Base-by-base conservation (phyloP, 2,888 invertebrate species). In the Auanema sp. region DNA sequence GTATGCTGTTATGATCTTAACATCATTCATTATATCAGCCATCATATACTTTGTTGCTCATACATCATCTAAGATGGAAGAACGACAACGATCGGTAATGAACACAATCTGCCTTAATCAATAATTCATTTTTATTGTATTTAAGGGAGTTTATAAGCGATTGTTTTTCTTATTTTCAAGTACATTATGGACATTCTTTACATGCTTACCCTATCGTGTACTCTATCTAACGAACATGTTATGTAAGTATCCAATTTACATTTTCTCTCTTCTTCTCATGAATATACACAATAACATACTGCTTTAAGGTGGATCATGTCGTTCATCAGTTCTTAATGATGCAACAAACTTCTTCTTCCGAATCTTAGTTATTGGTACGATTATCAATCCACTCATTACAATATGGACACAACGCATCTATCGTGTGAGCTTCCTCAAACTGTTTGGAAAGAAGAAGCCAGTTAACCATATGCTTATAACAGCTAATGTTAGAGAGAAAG, bases 121-220 rank as follows among this genome's bases (percentile, higher is more conserved):
- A 5, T 18, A 12, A 11, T 21, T 24, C 5, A 6, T 58, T 8
- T n/a, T 23, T n/a, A 21, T 61, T 41, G 18, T 42, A 12, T n/a
- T 12, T 6, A 10, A 69, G 43, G 16, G 12, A 23, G 16, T n/a
- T 21, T 40, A 55, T n/a, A 51, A 12, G 1, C 77, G 82, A 1
- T 71, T 82, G 2, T 81, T 82, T 63, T 82, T 82, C 71, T 58
- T 82, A 18, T 82, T 82, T 68, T 79, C 79, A 41, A 79, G 79
- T 56, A 82, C 82, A 0, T 53, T 81, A 23, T 82, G 82, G 82
- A 82, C 82, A 0, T 81, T 81, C 59, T 73, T 77, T 66, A 82
- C 82, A 5, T 81, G 79, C 43, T 70, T 82, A 1, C 82, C 82
- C 24, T 82, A 82, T 56, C 71, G 82, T 8, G 61, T 78, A 4